Conservation (phyloP, 1,140 invertebrate genomes). For the Bombus picipes region DNA sequence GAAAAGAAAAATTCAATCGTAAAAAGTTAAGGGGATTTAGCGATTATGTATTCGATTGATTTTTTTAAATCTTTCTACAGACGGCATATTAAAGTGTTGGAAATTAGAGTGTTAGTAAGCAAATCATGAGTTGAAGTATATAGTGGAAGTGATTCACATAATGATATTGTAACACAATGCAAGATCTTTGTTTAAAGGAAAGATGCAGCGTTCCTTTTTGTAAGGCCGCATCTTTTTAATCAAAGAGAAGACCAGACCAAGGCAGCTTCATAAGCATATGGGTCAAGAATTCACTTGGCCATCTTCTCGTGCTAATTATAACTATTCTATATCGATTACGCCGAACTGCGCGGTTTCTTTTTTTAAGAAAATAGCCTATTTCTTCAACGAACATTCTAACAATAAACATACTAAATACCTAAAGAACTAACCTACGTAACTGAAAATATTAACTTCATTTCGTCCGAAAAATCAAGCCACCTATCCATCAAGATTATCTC, state of each 20-base stretch:
- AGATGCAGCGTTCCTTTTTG: neutral
- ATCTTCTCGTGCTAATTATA: constrained; percentile 39
- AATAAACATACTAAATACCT: neutral
- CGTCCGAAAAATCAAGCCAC: no score
- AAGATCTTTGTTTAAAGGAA: neutral
- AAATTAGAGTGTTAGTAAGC: neutral
- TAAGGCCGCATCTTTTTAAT: neutral
- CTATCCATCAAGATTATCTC: no score
- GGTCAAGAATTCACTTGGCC: constrained; percentile 42
- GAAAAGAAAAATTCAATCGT: no score
- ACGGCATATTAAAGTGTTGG: neutral
- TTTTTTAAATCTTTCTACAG: neutral
- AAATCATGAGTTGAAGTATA: neutral
- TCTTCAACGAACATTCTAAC: neutral
- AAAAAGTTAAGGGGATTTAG: no score
- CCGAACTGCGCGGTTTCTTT: no score
- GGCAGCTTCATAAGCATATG: constrained; percentile 19
- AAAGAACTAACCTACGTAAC: neutral
- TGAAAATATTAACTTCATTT: no score
- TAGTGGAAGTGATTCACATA: constrained; percentile 1
- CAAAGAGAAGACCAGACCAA: neutral
- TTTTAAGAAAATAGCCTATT: neutral
- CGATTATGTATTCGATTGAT: neutral
- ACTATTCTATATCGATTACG: constrained; percentile 34
- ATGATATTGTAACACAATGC: neutral